Evolutionary conservation across 2,888 invertebrate species (phyloP), one percentile per base, ranked within the genome.

Genomic region (Sinopyrophorus schimmeli): DNA sequence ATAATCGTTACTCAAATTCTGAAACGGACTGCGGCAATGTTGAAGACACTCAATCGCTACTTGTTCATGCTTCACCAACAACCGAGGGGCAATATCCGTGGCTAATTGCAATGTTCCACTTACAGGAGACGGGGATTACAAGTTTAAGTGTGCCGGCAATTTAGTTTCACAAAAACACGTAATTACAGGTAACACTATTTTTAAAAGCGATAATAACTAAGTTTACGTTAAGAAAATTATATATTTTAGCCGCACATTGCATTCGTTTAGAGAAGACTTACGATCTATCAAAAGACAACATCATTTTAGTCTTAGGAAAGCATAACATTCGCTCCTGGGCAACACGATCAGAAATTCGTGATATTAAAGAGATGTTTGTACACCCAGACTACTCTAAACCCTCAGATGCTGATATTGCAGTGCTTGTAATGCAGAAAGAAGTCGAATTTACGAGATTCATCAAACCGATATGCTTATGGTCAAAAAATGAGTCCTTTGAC

Each of bases 401-500:
- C 0, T 80, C 77, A 63, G 77, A 76, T 52, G 76, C 77, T 0
- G 83, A 84, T 61, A 68, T 82, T 20, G 79, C 80, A 1, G 70
- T 84, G n/a, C 64, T 84, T 40, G 73, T 72, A 20, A 68, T 83
- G 20, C 70, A 75, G 0, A 76, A 78, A 28, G 61, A 72, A 0
- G 76, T 79, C 0, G 67, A 73, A 5, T 80, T 78, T 64, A 76
- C 77, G 0, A 76, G 76, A 49, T 77, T 74, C 62, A 80, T 84
- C 28, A 71, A 78, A 15, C 81, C 84, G 0, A 77, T 81, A 5
- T 84, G 84, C 58, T 71, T 83, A n/a, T 83, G 82, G 82, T 76
- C 76, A 0, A 78, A 77, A 16, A 64, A 72, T 31, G 58, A 65
- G 0, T 73, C 74, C 1, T 66, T 79, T 5, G 69, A 61, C 1